Evolutionary conservation across 2,797 vertebrate genomes (phyloP), one percentile per base, ranked within the genome.

Genomic region (Oreortyx pictus): DNA sequence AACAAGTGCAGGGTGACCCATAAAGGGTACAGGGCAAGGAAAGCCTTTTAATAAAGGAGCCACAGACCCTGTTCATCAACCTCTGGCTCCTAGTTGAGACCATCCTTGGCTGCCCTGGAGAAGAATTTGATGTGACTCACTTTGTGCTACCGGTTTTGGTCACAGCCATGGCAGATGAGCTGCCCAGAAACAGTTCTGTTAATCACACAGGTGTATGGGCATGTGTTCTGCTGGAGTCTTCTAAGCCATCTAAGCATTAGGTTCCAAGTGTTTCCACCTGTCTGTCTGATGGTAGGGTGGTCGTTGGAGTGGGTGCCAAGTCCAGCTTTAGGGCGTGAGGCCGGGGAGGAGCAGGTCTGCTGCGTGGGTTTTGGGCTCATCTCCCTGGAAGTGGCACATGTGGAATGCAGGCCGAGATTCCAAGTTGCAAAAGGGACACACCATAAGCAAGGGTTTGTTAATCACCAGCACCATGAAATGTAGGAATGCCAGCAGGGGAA

Each of bases 191-290:
- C 1, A 4, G 18, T 2, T 56, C 50, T 35, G 19, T 23, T n/a
- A 14, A 25, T 78, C 46, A 35, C 12, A 1, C 2, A 25, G 39
- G 39, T 33, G 24, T 0, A 0, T 2, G 17, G 79, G 37, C 17
- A 12, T 3, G 7, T 39, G 5, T 35, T 43, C 39, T 78, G 47
- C 23, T 57, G 65, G 64, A 35, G 50, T 17, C 5, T 56, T 43
- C 35, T 35, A 27, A 54, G 27, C 23, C 29, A 16, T 46, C 37
- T 19, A 37, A 37, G 0, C 25, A 3, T 10, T 11, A 14, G 0
- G 0, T 37, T 66, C 56, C 13, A n/a, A 57, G 54, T 39, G 4
- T 59, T 61, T 29, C 59, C 4, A 3, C 37, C 18, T 33, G 82
- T 13, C 11, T 18, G 31, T 31, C 29, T 47, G 57, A 9, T 8